Base-by-base conservation (phyloP, 2,797 vertebrate genomes). In the Gila robusta region DNA sequence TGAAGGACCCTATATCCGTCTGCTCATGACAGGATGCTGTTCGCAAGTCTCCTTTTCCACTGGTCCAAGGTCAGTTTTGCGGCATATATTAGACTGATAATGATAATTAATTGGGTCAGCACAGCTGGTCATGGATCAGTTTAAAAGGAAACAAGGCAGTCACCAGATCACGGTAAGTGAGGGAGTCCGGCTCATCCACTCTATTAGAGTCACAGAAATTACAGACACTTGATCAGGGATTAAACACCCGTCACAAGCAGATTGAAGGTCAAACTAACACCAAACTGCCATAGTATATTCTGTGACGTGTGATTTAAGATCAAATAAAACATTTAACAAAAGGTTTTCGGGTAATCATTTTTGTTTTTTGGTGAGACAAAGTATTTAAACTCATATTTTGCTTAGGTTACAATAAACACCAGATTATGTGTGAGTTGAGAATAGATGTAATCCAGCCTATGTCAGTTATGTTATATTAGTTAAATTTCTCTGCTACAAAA, bases 141-240 rank as follows among this genome's bases (percentile, higher is more conserved):
- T 39, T 52, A 72, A 78, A 86, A 39, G 69, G 28, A 23, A 71
- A 86, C 59, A 28, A 70, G 67, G 44, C 62, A 39, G 56, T 41
- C 52, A 26, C 8, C 37, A 62, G 77, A 54, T 72, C 67, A 80
- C 64, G 77, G 62, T 79, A 71, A 62, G 79, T 26, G 9, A 70
- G 64, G 41, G 59, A 83, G 47, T 79, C 78, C 21, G 59, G 79
- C 49, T 84, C 76, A 90, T 86, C 85, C 32, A n/a, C 47, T 81
- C 37, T 39, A 10, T 52, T 54, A 52, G 41, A 81, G 52, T 14
- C 83, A 37, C 26, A 76, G 79, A 72, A 86, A 62, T 67, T 39
- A 59, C 69, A 84, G 88, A 87, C 82, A 87, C 76, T 85, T 59
- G 83, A 82, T 85, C 83, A 77, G 87, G 78, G 86, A 89, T 89